Evolutionary conservation across 2,888 invertebrate genomes (phyloP), one percentile per base, ranked within the genome.

Genomic region (Drosophila borborema): DNA sequence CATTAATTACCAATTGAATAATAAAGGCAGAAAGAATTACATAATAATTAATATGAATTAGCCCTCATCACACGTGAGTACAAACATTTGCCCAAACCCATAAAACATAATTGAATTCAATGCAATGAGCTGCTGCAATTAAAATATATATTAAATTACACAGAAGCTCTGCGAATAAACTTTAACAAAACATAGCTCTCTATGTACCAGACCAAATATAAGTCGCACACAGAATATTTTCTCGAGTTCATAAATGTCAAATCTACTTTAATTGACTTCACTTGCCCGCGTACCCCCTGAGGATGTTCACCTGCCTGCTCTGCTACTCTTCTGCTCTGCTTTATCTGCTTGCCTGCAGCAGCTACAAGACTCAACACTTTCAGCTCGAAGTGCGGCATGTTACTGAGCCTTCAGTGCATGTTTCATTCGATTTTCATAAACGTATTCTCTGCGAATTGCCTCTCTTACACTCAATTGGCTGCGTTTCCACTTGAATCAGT

Each of bases 401-500:
- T 16, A 16, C 45, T 53, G 38, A 28, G 12, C 38, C 62, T 23
- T 51, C 12, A 20, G 49, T 66, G 36, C 48, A 54, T 58, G 10
- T 63, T 70, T 72, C 63, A 56, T 71, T 77, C 41, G 74, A 36
- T 66, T 71, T 64, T 51, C 72, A 80, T 71, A 80, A 86, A 72
- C 73, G 70, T 65, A 64, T 67, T 72, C 55, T 66, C 64, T 74
- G 70, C 72, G 70, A 75, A 75, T 81, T 77, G 79, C 60, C 68
- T 64, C 74, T 53, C 64, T 75, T 74, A 23, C 81, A 77, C 73
- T 78, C 87, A 89, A 89, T 89, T 89, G 89, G 74, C 73, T 74
- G 72, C 65, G 74, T 74, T 87, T 86, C 77, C 89, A 89, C 70
- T 76, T 72, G 81, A 86, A 84, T 87, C 75, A 81, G 67, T 76